Percentiles rank a stretch among this genome's conserved stretches.
Conservation (phyloP, 2,113 vertebrate species). For the Ochotona princeps region DNA sequence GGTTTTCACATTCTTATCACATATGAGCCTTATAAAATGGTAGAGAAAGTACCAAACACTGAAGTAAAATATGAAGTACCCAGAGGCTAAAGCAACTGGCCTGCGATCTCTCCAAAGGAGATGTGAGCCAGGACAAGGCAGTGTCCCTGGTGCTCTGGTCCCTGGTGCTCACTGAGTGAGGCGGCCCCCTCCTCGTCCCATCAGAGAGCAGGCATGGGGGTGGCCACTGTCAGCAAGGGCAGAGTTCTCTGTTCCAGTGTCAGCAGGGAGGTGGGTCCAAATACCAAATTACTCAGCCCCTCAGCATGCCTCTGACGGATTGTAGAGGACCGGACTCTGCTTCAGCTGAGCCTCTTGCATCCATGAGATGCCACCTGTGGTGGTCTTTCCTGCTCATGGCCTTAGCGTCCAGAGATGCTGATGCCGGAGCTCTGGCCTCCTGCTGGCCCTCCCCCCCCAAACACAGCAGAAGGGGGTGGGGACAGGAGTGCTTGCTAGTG, state of each 20-base stretch:
- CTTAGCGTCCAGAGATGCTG: background rate
- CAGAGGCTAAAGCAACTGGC: background rate
- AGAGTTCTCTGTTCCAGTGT: background rate
- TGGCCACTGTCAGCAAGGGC: background rate
- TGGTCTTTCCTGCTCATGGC: background rate
- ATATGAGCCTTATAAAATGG: slow-evolving; percentile 63
- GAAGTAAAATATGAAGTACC: background rate
- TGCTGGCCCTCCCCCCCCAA: background rate
- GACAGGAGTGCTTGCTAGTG: background rate
- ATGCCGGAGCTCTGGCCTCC: background rate
- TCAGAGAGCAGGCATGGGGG: background rate
- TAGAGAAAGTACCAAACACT: slow-evolving; percentile 28
- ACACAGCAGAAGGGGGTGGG: no score
- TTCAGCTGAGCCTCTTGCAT: background rate
- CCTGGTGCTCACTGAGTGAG: no score
- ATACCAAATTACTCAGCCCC: background rate
- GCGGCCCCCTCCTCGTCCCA: background rate
- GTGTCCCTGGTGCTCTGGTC: background rate
- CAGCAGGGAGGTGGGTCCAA: background rate
- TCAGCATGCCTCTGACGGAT: background rate
- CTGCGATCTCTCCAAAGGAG: slow-evolving; percentile 5
- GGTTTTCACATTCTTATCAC: slow-evolving; percentile 53
- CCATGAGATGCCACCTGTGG: background rate
- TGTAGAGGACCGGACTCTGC: background rate
- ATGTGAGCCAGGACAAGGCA: background rate